phyloP scores from a whole-genome alignment of 2,888 invertebrate genomes.

The Spialia ferax region DNA sequence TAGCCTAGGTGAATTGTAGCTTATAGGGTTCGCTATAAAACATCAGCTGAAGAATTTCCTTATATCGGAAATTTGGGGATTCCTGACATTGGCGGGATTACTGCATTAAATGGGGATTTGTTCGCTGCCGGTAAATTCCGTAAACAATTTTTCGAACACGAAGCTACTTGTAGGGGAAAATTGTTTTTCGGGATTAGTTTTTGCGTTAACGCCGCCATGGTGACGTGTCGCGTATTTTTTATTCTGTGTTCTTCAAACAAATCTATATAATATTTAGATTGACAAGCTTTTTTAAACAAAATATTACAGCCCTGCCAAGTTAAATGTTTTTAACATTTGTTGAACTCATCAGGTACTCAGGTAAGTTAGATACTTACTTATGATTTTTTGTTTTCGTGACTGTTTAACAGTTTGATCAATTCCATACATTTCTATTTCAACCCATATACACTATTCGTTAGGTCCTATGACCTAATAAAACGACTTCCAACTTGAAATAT shows the following conservation, averaged over 20 bases:
- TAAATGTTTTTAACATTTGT: too few species aligned
- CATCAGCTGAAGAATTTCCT: slow-evolving; percentile 36
- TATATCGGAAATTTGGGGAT: slow-evolving; percentile 35
- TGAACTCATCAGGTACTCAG: too few species aligned
- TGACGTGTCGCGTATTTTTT: background rate
- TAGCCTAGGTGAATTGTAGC: slow-evolving; percentile 38
- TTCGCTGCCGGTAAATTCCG: slow-evolving; percentile 15
- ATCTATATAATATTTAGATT: too few species aligned
- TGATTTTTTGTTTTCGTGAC: too few species aligned
- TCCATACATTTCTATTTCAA: too few species aligned
- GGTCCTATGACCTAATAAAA: too few species aligned
- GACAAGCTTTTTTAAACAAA: too few species aligned
- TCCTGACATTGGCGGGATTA: slow-evolving; percentile 26
- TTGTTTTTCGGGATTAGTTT: slow-evolving; percentile 18
- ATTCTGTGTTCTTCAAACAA: background rate
- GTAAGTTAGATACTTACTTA: too few species aligned
- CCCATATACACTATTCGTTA: too few species aligned
- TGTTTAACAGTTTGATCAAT: too few species aligned
- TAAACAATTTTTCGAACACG: slow-evolving; percentile 27
- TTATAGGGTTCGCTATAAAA: slow-evolving; percentile 36
- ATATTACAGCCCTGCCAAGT: too few species aligned
- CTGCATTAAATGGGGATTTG: slow-evolving; percentile 27
- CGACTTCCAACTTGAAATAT: too few species aligned
- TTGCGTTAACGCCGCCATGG: background rate
- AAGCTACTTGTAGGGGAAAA: slow-evolving; percentile 15